Evolutionary conservation across 2,113 vertebrate genomes (phyloP).

Genomic region (Tylochromis polylepis): DNA sequence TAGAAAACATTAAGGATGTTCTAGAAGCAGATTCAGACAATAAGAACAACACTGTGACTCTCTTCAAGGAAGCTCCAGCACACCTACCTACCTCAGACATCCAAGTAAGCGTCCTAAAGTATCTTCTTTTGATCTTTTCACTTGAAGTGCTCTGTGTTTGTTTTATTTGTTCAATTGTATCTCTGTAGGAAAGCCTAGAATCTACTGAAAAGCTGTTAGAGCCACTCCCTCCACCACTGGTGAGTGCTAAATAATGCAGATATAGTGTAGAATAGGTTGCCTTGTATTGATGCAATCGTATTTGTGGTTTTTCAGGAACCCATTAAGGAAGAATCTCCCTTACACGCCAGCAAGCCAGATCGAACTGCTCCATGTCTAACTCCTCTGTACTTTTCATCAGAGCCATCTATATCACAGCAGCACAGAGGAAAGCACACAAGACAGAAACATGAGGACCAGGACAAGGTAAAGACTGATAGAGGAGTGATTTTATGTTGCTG

Average conservation of each 20-base stretch:
- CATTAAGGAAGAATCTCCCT: neutral
- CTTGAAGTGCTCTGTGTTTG: neutral
- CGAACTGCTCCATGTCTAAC: slow-evolving; percentile 31
- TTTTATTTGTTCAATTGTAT: neutral
- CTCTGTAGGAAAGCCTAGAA: slow-evolving; percentile 73
- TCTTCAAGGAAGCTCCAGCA: slow-evolving; percentile 60
- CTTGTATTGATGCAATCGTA: neutral
- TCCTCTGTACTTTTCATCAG: slow-evolving; percentile 51
- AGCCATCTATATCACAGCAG: slow-evolving; percentile 71
- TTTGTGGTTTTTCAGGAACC: slow-evolving; percentile 54
- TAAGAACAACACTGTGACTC: slow-evolving; percentile 57
- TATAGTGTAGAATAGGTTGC: neutral
- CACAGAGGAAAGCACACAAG: slow-evolving; percentile 64
- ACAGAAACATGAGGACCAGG: slow-evolving; percentile 33
- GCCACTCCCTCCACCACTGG: slow-evolving; percentile 52
- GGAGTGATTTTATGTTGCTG: neutral
- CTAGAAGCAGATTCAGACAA: slow-evolving; percentile 9
- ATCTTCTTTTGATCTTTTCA: neutral
- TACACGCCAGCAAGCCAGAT: neutral
- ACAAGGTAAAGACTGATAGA: slow-evolving; percentile 32
- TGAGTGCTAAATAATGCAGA: slow-evolving; percentile 44
- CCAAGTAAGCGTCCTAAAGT: slow-evolving; percentile 60
- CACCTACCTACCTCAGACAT: slow-evolving; percentile 28
- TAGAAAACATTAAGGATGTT: neutral
- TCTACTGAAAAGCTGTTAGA: slow-evolving; percentile 80